These are phyloP conservation scores for Epistrophella euchroma DNA, from an alignment of 2,888 invertebrate genomes.

Conservation along the genomic window DNA sequence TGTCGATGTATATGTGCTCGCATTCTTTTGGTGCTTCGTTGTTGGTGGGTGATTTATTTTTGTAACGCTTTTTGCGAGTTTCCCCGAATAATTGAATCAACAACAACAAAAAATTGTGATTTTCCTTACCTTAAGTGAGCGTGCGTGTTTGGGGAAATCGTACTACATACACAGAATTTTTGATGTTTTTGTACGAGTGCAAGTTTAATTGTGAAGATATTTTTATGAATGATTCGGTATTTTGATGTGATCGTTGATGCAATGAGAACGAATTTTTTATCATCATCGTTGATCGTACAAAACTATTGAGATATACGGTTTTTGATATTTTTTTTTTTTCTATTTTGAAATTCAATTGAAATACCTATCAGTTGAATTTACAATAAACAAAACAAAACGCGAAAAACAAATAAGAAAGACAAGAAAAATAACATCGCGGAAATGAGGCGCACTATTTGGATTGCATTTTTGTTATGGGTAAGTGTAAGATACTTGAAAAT, in stretches of 20 bases:
- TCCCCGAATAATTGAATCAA: conserved; percentile 59
- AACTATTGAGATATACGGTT: conserved; percentile 12
- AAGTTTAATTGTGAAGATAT: conserved; percentile 26
- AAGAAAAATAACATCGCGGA: conserved; percentile 58
- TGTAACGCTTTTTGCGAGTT: conserved; percentile 74
- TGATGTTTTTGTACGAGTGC: conserved; percentile 6
- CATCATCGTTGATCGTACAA: conserved; percentile 29
- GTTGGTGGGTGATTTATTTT: conserved; percentile 70
- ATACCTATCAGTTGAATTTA: not conserved
- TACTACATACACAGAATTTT: conserved; percentile 38
- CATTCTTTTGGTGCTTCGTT: conserved; percentile 68
- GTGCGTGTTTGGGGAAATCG: conserved; percentile 71
- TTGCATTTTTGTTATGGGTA: conserved; percentile 73
- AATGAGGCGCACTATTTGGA: conserved; percentile 74
- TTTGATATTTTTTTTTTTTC: conserved; percentile 45
- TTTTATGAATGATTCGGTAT: conserved; percentile 72
- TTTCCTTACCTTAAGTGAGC: conserved; percentile 24
- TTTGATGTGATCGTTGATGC: conserved; percentile 51
- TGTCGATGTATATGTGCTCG: conserved; percentile 43
- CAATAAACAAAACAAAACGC: conserved; percentile 25
- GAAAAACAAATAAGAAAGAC: conserved; percentile 20
- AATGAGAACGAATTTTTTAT: conserved; percentile 63
- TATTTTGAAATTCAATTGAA: conserved; percentile 35
- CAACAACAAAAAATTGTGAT: conserved; percentile 2
- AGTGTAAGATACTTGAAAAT: conserved; percentile 66